Base-by-base conservation (phyloP, 2,888 invertebrate genomes). In the Thera britannica region DNA sequence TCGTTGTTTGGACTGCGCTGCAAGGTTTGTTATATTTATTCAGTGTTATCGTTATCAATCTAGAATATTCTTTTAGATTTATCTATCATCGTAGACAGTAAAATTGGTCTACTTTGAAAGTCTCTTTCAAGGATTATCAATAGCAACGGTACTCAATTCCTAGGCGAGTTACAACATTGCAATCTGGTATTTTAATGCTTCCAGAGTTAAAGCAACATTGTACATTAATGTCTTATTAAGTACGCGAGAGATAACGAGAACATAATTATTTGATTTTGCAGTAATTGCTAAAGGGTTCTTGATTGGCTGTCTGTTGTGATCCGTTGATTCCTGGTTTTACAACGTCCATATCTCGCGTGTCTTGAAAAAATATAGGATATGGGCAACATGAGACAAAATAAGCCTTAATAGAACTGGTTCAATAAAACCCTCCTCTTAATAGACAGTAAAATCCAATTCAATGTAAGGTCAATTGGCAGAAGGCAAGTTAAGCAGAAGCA, bases 161-260 rank as follows among this genome's bases (percentile, higher is more conserved):
- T 3, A 46, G 44, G 0, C 9, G 44, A 46, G 9, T 9, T 2
- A 2, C 7, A 44, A 44, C 9, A 9, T 46, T 9, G 9, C 8
- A 9, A 46, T 9, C 2, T 9, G 44, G 44, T 2, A 9, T 46
- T 46, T 46, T 34, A 23, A 7, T 23, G 23, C 2, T 3, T 41
- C 12, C 12, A 44, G 36, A 7, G 57, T 44, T 57, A 57, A 41
- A 23, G n/a, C 57, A 61, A 58, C 58, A 58, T 58, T 58, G 58
- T 58, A 57, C 6, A 55, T 35, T 6, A 54, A 52, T n/a, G 12
- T 41, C 56, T 56, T 55, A 6, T 41, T 7, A 56, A 56, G 38
- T 56, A 56, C 41, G n/a, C 41, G 23, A 44, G 41, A 57, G 44
- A 46, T 46, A 46, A 46, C 44, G 44, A 9, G 57, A 44, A 44